Conservation (phyloP, 2,797 vertebrate genomes). For the Threskiornis aethiopicus region DNA sequence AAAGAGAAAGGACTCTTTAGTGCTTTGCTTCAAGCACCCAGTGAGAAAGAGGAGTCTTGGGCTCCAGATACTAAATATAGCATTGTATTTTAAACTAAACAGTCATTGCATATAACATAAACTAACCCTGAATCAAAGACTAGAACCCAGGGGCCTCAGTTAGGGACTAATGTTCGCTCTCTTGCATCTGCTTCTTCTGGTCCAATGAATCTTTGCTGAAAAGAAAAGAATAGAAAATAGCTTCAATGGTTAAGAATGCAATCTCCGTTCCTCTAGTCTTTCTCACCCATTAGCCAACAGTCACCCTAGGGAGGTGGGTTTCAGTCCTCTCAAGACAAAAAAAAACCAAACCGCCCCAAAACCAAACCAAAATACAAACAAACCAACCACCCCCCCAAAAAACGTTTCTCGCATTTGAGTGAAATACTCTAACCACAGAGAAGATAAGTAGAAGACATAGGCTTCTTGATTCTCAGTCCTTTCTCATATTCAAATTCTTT, state of each 20-base stretch:
- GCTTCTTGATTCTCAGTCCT: background rate
- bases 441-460: background rate
- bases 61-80: background rate
- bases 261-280: background rate
- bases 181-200: conserved; percentile 1
- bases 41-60: background rate
- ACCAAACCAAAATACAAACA: background rate
- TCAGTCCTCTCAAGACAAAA: background rate
- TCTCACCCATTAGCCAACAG: background rate
- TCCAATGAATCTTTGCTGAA: background rate
- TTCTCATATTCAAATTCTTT: background rate
- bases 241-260: background rate
- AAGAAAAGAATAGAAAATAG: background rate
- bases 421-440: background rate
- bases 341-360: background rate
- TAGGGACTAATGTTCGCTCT: background rate
- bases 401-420: background rate
- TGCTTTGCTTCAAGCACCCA: background rate
- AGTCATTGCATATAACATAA: background rate
- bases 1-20: background rate
- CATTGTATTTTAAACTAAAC: conserved; percentile 17
- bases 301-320: background rate
- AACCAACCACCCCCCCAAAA: rapidly evolving
- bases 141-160: conserved; percentile 4
- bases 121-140: conserved; percentile 9